Evolutionary conservation across 2,888 invertebrate species (phyloP).

Genomic region (Lochmaea crataegi): DNA sequence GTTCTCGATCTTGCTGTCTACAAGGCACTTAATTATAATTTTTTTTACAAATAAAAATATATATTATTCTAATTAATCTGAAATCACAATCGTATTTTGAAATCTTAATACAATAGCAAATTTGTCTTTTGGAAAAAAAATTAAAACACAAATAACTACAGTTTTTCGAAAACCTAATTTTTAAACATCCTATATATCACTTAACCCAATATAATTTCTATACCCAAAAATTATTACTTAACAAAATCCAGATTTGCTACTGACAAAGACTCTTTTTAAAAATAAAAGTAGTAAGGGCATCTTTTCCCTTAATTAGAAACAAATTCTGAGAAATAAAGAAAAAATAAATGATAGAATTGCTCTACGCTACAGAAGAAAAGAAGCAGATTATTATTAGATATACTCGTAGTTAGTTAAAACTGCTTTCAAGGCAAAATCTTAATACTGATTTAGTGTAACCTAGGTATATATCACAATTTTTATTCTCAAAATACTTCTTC

Average conservation of each 20-base stretch:
- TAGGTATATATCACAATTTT: conserved; percentile 42
- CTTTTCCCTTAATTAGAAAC: conserved; percentile 11
- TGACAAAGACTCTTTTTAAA: background rate
- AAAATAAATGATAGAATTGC: background rate
- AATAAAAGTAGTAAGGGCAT: conserved; percentile 14
- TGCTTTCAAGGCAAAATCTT: conserved; percentile 29
- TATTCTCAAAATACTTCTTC: conserved; percentile 20
- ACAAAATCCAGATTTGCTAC: background rate
- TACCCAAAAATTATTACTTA: background rate
- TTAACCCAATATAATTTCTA: background rate
- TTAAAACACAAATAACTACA: too few relatives aligned
- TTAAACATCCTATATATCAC: background rate
- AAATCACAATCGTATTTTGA: conserved; percentile 15
- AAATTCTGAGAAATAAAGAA: background rate
- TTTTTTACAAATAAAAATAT: conserved; percentile 20
- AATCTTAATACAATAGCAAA: conserved; percentile 4
- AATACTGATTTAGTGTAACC: conserved; percentile 40
- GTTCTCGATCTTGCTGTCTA: conserved; percentile 27
- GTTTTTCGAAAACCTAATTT: background rate
- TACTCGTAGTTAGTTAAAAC: conserved; percentile 6
- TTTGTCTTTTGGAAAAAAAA: background rate
- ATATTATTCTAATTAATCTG: conserved; percentile 21
- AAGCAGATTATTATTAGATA: conserved; percentile 17
- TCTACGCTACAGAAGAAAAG: conserved; percentile 6
- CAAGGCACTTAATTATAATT: conserved; percentile 19